phyloP scores from a whole-genome alignment of 2,888 invertebrate species.

The Eupithecia tripunctaria region DNA sequence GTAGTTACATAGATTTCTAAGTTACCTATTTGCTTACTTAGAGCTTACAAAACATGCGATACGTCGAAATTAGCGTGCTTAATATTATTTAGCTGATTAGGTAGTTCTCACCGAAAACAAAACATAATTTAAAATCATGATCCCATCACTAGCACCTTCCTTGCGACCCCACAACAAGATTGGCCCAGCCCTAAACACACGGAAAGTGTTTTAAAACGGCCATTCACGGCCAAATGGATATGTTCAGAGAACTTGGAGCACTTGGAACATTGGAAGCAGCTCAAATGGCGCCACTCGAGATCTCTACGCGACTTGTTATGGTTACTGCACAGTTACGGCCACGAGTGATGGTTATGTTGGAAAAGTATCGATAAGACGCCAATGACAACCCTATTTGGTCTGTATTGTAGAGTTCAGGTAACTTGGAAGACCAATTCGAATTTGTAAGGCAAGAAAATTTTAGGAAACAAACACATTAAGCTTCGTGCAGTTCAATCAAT shows the following conservation, averaged over 20 bases:
- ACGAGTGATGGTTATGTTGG: constrained; percentile 22
- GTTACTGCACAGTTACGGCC: constrained; percentile 34
- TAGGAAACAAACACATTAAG: neutral
- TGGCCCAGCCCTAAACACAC: constrained; percentile 64
- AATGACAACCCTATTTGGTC: constrained; percentile 9
- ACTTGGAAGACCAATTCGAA: neutral
- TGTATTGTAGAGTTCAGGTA: constrained; percentile 15
- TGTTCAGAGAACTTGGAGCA: constrained; percentile 52
- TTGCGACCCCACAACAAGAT: constrained; percentile 48
- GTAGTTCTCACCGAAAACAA: neutral
- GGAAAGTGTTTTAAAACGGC: constrained; percentile 72
- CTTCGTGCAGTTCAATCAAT: neutral
- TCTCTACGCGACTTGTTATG: constrained; percentile 39
- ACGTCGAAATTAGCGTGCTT: neutral
- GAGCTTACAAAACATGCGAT: neutral
- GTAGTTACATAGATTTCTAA: neutral
- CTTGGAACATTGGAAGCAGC: constrained; percentile 48
- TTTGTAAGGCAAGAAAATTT: neutral
- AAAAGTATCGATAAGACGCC: constrained; percentile 21
- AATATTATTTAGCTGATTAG: neutral
- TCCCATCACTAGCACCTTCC: constrained; percentile 27
- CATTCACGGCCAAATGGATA: constrained; percentile 60
- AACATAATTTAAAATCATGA: neutral
- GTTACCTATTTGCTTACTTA: neutral
- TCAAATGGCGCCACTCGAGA: constrained; percentile 42